A percentile compares a stretch with the other conserved stretches of the same genome.
Conservation (phyloP, 2,888 invertebrate species). For the Orthosia cruda region DNA sequence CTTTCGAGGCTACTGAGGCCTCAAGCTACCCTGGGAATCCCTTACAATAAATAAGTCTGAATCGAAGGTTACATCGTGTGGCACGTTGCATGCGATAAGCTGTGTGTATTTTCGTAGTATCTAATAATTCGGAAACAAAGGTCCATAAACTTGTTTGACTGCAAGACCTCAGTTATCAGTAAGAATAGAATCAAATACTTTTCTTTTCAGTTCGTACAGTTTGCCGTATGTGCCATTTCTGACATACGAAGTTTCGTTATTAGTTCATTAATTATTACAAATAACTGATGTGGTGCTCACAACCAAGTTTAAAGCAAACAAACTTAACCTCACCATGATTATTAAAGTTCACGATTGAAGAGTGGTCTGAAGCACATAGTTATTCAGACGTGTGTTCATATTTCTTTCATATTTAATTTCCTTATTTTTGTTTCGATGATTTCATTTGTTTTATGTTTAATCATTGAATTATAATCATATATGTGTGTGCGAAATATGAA, state of each 20-base stretch:
- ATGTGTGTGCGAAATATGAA: conserved; percentile 64
- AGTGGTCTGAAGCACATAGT: conserved; percentile 43
- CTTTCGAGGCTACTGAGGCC: neutral
- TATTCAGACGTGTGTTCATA: conserved; percentile 61
- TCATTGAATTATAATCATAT: conserved; percentile 32
- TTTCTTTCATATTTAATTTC: conserved; percentile 53
- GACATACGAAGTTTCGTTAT: neutral
- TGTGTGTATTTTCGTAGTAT: conserved; percentile 31
- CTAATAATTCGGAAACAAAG: conserved; percentile 4
- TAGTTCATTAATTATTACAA: neutral
- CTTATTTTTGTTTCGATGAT: conserved; percentile 43
- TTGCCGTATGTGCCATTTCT: neutral
- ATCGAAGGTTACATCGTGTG: conserved; percentile 21
- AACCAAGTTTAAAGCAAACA: conserved; percentile 25
- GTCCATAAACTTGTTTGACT: conserved; percentile 25
- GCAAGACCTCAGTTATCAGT: conserved; percentile 15
- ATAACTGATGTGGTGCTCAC: conserved; percentile 5
- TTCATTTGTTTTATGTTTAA: conserved; percentile 40
- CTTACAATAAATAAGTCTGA: conserved; percentile 20
- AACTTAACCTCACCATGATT: conserved; percentile 6
- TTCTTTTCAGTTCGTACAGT: neutral
- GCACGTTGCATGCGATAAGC: conserved; percentile 61
- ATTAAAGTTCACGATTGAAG: conserved; percentile 16
- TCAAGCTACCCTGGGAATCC: conserved; percentile 21
- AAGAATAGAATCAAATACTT: neutral